Conservation (phyloP, 2,113 vertebrate species). For the Candoia aspera region DNA sequence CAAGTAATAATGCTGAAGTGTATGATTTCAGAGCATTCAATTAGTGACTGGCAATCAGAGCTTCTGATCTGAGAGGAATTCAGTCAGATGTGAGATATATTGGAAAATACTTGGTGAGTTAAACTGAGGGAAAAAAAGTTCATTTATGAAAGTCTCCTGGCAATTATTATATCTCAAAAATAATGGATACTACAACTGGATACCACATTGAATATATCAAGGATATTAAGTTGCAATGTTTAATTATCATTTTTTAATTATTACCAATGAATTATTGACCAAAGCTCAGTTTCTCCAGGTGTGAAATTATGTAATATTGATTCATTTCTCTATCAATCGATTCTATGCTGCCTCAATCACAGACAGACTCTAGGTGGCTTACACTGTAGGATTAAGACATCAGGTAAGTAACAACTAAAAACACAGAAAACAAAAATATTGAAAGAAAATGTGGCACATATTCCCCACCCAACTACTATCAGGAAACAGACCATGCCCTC, state of each 20-base stretch:
- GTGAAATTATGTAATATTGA: neutral
- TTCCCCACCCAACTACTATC: neutral
- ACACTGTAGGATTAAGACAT: neutral
- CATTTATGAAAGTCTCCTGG: neutral
- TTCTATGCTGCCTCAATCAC: neutral
- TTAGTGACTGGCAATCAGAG: too few relatives aligned
- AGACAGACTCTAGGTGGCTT: neutral
- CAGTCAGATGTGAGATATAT: too few relatives aligned
- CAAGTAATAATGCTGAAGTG: too few relatives aligned
- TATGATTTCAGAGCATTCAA: too few relatives aligned
- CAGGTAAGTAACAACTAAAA: neutral
- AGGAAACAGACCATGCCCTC: neutral
- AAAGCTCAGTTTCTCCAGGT: neutral
- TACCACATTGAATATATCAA: neutral
- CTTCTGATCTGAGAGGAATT: too few relatives aligned
- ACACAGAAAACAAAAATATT: neutral
- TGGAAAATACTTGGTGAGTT: neutral
- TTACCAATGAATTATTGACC: neutral
- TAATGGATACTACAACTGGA: neutral
- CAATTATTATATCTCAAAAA: neutral
- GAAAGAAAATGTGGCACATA: neutral
- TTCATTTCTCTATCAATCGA: neutral
- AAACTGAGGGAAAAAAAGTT: neutral
- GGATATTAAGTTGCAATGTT: slow-evolving; percentile 1
- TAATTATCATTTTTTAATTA: neutral